Evolutionary conservation across 1,140 invertebrate species (phyloP), one percentile per base, ranked within the genome.

Genomic region (Galleria mellonella): DNA sequence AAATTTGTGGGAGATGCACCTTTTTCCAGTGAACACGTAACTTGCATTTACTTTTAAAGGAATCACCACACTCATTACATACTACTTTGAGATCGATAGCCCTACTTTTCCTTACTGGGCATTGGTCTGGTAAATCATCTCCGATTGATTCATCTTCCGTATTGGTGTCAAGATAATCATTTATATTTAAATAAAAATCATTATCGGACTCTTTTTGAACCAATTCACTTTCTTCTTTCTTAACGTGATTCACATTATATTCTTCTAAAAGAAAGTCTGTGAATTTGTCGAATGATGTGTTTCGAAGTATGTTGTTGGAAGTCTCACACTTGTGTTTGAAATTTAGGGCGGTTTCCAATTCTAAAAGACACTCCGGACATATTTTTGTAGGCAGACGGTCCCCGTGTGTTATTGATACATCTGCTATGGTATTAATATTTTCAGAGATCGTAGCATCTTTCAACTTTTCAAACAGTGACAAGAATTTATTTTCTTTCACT

Each of bases 21-120:
- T 64, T 72, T 31, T 72, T 82, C 77, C 77, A 84, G 41, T 82
- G 79, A 1, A 84, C 77, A 52, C 62, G 36, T 17, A 82, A 27
- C 54, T 84, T 84, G 39, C 77, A 84, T 55, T 79, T 81, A 32
- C 68, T 78, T 61, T 67, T 74, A 28, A 84, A 84, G 4, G 54
- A 44, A 9, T 45, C 50, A 2, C 67, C 67, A 49, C 77, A 83
- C 15, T 83, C 79, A 27, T 82, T 47, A 41, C 79, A 83, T 47
- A 73, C 47, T 8, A 81, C 40, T 39, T 68, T 62, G 8, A 59
- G 33, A 29, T 79, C 60, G 33, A 51, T 48, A 4, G 55, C 32
- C 50, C 32, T 55, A 35, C 51, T 63, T 49, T 60, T 65, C 35
- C 9, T 17, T 37, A 2, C 9, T 31, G 30, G 2, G 8, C 9